Conservation (phyloP, 1,140 invertebrate species). For the Branchinecta lindahli region DNA sequence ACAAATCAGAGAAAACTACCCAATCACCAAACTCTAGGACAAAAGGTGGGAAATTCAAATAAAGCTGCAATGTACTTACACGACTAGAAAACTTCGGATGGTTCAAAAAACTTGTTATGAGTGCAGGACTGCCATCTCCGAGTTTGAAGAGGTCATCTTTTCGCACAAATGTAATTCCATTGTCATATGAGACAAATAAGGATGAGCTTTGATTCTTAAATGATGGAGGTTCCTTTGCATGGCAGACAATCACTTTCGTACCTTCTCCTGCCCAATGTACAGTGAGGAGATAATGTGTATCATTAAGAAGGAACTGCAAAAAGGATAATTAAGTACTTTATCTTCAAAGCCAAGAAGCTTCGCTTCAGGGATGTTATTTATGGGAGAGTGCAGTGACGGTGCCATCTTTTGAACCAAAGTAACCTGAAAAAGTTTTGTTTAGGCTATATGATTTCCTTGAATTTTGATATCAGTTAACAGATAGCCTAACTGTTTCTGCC, state of each 20-base stretch:
- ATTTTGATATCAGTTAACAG: no score
- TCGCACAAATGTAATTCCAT: slow-evolving; percentile 59
- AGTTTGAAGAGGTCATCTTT: slow-evolving; percentile 49
- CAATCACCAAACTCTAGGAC: no score
- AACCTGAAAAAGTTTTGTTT: no score
- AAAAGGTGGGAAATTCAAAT: no score
- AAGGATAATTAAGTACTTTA: slow-evolving; percentile 14
- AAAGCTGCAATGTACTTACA: slow-evolving; percentile 39
- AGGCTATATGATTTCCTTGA: no score
- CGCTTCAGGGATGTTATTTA: no score
- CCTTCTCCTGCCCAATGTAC: slow-evolving; percentile 76
- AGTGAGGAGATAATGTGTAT: slow-evolving; percentile 69
- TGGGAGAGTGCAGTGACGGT: no score
- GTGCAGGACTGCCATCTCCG: slow-evolving; percentile 40
- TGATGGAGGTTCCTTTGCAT: slow-evolving; percentile 46
- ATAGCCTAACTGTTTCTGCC: no score
- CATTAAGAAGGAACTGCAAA: slow-evolving; percentile 45
- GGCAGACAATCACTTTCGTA: slow-evolving; percentile 67
- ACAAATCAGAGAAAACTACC: no score
- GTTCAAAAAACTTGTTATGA: slow-evolving; percentile 65
- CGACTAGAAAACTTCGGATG: slow-evolving; percentile 55
- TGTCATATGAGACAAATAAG: slow-evolving; percentile 70
- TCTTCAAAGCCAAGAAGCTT: background rate
- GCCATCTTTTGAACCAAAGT: no score
- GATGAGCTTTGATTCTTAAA: slow-evolving; percentile 40